phyloP scores from a whole-genome alignment of 2,797 vertebrate species.

The Enteromius afrohamiltoni region DNA sequence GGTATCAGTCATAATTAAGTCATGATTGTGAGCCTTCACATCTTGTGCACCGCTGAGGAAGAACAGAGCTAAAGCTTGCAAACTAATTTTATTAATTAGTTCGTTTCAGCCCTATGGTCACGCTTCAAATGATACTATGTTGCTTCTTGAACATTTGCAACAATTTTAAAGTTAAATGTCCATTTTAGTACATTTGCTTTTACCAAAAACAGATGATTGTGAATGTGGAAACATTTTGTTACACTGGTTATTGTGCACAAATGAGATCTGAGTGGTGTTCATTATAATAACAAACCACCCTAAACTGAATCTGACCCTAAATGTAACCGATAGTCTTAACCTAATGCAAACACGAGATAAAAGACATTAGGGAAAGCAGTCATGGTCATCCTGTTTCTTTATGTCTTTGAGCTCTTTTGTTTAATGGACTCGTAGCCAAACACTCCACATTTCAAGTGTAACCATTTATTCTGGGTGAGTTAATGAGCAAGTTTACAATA shows the following conservation, averaged over 20 bases:
- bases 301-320: not conserved
- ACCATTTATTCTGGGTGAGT: not conserved
- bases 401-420: not conserved
- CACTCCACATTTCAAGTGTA: not conserved
- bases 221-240: not conserved
- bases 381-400: not conserved
- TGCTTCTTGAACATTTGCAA: not conserved
- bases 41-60: not conserved
- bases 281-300: no score
- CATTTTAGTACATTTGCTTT: not conserved
- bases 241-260: not conserved
- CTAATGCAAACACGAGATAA: not conserved
- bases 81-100: not conserved
- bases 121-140: not conserved
- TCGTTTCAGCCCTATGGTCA: not conserved
- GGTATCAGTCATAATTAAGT: slow-evolving; percentile 27
- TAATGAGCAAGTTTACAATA: no score
- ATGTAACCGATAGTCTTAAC: not conserved
- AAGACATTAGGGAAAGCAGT: not conserved
- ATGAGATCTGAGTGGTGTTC: not conserved
- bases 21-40: not conserved
- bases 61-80: not conserved
- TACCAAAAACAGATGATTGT: not conserved
- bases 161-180: not conserved
- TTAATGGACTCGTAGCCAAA: not conserved